Evolutionary conservation across 2,888 invertebrate genomes (phyloP).

Genomic region (Caenorhabditis sulstoni): DNA sequence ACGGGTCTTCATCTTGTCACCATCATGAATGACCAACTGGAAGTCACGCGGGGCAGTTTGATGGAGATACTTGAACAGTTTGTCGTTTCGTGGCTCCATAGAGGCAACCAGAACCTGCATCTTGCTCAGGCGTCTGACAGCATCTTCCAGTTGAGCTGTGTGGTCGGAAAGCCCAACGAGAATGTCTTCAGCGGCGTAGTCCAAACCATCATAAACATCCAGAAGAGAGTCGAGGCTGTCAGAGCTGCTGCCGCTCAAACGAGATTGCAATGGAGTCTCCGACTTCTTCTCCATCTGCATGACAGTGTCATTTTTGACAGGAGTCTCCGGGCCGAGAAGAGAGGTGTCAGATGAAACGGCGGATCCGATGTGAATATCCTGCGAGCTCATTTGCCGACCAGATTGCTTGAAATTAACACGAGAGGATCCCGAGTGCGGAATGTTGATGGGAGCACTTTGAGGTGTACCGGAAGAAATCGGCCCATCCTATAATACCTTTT

Average conservation of each 20-base stretch:
- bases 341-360: slow-evolving; percentile 48
- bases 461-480: slow-evolving; percentile 25
- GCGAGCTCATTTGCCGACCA: slow-evolving; percentile 43
- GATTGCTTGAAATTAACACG: slow-evolving; percentile 38
- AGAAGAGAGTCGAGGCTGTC: slow-evolving; percentile 36
- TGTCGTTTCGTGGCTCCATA: slow-evolving; percentile 28
- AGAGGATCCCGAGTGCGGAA: slow-evolving; percentile 38
- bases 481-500: slow-evolving; percentile 22
- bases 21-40: slow-evolving; percentile 29
- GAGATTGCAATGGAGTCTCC: not conserved
- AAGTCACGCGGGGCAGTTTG: slow-evolving; percentile 49
- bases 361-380: slow-evolving; percentile 39
- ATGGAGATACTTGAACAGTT: slow-evolving; percentile 42
- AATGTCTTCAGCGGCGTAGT: slow-evolving; percentile 38
- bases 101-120: slow-evolving; percentile 28
- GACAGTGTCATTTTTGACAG: slow-evolving; percentile 23
- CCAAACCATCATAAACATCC: slow-evolving; percentile 35
- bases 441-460: slow-evolving; percentile 63
- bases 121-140: slow-evolving; percentile 24
- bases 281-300: slow-evolving; percentile 20
- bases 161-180: slow-evolving; percentile 27
- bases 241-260: slow-evolving; percentile 20
- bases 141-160: slow-evolving; percentile 37
- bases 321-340: slow-evolving; percentile 38
- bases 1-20: slow-evolving; percentile 32